These are phyloP conservation scores for Lathronympha strigana DNA, from an alignment of 2,888 invertebrate species.

Conservation along the genomic window DNA sequence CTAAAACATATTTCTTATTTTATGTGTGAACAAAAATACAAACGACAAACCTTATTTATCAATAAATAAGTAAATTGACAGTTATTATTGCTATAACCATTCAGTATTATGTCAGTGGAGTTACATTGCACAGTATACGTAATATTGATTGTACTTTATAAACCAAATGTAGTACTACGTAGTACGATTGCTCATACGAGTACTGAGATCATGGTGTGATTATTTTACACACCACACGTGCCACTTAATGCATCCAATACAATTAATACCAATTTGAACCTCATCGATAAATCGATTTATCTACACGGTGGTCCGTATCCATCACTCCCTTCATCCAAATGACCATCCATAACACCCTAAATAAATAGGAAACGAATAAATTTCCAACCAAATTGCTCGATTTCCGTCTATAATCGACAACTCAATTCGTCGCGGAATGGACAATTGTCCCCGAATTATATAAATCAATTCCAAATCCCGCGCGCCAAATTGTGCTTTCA, in stretches of 20 bases:
- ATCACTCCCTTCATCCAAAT: slow-evolving; percentile 64
- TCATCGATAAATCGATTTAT: slow-evolving; percentile 70
- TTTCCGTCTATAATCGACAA: slow-evolving; percentile 72
- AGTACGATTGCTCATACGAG: neutral
- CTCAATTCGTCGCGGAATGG: slow-evolving; percentile 70
- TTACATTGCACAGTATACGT: slow-evolving; percentile 6
- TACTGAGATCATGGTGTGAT: neutral
- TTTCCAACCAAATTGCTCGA: slow-evolving; percentile 74
- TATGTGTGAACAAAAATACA: neutral
- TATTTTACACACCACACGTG: slow-evolving; percentile 15
- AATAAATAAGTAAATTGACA: neutral
- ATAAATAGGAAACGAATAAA: slow-evolving; percentile 71
- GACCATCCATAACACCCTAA: slow-evolving; percentile 67
- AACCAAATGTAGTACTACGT: neutral
- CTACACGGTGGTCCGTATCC: slow-evolving; percentile 63
- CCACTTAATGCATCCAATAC: slow-evolving; percentile 6
- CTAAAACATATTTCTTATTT: neutral
- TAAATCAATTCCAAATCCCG: slow-evolving; percentile 35
- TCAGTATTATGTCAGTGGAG: neutral
- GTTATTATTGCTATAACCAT: neutral
- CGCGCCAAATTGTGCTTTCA: slow-evolving; percentile 36
- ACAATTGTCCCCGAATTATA: slow-evolving; percentile 54
- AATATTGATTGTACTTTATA: neutral
- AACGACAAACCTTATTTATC: neutral
- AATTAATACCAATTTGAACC: slow-evolving; percentile 48